Percentiles rank a stretch among this genome's conserved stretches.
Evolutionary conservation across 2,888 invertebrate species (phyloP).

Genomic region (Pogonocherus hispidulus): DNA sequence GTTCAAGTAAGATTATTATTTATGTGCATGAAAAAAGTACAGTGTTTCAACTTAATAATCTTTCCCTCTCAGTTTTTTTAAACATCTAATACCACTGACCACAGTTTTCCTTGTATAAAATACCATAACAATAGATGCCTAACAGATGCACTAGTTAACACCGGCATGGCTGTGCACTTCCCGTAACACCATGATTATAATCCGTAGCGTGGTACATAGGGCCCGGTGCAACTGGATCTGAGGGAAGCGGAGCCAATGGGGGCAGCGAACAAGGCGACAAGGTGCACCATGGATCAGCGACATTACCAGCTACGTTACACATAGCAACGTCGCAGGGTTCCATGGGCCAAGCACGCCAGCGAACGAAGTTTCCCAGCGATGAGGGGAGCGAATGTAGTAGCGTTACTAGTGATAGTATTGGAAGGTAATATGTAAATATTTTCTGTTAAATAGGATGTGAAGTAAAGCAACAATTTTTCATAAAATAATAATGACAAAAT

Average conservation of each 20-base stretch:
- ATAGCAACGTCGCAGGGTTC: slow-evolving; percentile 71
- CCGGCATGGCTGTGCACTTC: slow-evolving; percentile 57
- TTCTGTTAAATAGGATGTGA: no score
- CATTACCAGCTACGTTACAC: slow-evolving; percentile 74
- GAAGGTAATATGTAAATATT: slow-evolving; percentile 72
- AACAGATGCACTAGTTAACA: slow-evolving; percentile 41
- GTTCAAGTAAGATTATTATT: slow-evolving; percentile 48
- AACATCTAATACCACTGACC: slow-evolving; percentile 24
- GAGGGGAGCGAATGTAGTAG: slow-evolving; percentile 90
- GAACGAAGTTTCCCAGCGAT: slow-evolving; percentile 82
- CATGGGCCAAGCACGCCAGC: slow-evolving; percentile 53
- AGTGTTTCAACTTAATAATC: background rate
- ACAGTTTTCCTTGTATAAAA: slow-evolving; percentile 11
- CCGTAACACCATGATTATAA: slow-evolving; percentile 62
- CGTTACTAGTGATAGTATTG: slow-evolving; percentile 87
- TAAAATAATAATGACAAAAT: no score
- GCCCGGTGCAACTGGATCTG: slow-evolving; percentile 65
- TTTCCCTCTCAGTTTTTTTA: slow-evolving; percentile 1
- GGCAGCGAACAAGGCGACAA: slow-evolving; percentile 71
- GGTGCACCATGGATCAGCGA: slow-evolving; percentile 73
- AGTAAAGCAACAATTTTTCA: no score
- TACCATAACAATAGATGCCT: slow-evolving; percentile 29
- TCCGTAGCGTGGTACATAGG: slow-evolving; percentile 70
- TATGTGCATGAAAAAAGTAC: slow-evolving; percentile 39
- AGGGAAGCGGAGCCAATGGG: slow-evolving; percentile 63